Conservation (phyloP, 2,888 invertebrate genomes). For the Plebejus melissa region DNA sequence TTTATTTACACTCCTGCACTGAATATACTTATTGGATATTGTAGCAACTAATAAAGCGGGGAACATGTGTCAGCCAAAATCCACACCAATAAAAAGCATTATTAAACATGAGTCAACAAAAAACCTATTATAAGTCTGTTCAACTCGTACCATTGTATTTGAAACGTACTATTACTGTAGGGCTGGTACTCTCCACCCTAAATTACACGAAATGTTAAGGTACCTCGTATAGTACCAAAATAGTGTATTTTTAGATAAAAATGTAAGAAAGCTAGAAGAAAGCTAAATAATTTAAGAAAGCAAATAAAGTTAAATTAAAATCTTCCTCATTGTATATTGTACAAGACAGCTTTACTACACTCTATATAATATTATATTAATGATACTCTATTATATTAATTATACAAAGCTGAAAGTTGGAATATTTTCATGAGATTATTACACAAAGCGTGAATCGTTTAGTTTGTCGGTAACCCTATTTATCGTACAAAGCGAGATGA, state of each 20-base stretch:
- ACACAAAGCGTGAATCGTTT: slow-evolving; percentile 16
- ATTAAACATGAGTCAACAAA: slow-evolving; percentile 29
- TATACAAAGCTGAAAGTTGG: not conserved
- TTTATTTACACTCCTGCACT: not conserved
- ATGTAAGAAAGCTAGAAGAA: not conserved
- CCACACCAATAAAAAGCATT: slow-evolving; percentile 20
- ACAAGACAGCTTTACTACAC: not conserved
- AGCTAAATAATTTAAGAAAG: not conserved
- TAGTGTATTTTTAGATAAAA: not conserved
- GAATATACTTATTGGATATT: not conserved
- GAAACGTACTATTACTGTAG: slow-evolving; percentile 3
- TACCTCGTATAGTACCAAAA: not conserved
- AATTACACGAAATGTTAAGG: not conserved
- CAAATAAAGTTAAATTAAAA: not conserved
- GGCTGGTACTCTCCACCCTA: not conserved
- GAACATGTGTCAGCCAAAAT: slow-evolving; percentile 16
- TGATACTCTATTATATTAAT: not conserved
- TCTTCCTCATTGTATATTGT: not conserved
- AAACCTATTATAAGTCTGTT: slow-evolving; percentile 32
- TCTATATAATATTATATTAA: not conserved
- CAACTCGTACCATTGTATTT: slow-evolving; percentile 26
- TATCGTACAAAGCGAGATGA: slow-evolving; percentile 42
- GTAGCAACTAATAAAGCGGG: not conserved
- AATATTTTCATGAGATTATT: not conserved
- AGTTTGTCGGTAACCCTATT: slow-evolving; percentile 17